phyloP scores from a whole-genome alignment of 2,888 invertebrate genomes.

The Drosophila neotestacea region DNA sequence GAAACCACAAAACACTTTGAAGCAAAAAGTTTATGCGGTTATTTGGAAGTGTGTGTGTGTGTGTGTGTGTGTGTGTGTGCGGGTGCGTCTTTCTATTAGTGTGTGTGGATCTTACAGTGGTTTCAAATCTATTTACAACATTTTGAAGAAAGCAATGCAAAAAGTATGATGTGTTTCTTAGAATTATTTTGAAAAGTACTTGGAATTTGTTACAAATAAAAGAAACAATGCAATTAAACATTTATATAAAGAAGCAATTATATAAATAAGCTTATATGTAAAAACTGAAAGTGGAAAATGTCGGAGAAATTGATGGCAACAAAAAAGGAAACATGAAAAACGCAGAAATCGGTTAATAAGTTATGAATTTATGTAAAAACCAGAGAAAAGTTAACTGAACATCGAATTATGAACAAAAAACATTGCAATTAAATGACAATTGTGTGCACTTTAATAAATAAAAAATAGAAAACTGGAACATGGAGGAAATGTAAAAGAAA shows the following conservation, averaged over 20 bases:
- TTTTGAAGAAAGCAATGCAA: constrained; percentile 1
- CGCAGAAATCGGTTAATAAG: not conserved
- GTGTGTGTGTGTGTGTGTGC: constrained; percentile 3
- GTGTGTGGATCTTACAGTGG: constrained; percentile 28
- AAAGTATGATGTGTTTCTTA: not conserved
- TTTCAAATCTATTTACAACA: constrained; percentile 1
- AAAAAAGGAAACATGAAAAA: not conserved
- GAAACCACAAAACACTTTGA: constrained; percentile 70
- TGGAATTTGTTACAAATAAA: not conserved
- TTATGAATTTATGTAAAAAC: not conserved
- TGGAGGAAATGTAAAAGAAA: not conserved
- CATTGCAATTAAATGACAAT: not conserved
- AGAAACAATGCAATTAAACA: not conserved
- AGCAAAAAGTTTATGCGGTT: constrained; percentile 63
- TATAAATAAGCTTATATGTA: no score
- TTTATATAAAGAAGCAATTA: no score
- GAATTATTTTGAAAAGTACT: not conserved
- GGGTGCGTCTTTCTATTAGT: constrained; percentile 4
- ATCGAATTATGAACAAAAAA: constrained; percentile 1
- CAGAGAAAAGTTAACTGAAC: not conserved
- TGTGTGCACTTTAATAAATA: no score
- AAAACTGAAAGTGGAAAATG: no score
- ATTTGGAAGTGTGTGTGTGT: constrained; percentile 11
- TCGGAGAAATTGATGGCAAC: no score
- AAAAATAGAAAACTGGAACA: not conserved